These are phyloP conservation scores for Holotrichia oblita DNA, from an alignment of 1,140 invertebrate species.

Conservation along the genomic window DNA sequence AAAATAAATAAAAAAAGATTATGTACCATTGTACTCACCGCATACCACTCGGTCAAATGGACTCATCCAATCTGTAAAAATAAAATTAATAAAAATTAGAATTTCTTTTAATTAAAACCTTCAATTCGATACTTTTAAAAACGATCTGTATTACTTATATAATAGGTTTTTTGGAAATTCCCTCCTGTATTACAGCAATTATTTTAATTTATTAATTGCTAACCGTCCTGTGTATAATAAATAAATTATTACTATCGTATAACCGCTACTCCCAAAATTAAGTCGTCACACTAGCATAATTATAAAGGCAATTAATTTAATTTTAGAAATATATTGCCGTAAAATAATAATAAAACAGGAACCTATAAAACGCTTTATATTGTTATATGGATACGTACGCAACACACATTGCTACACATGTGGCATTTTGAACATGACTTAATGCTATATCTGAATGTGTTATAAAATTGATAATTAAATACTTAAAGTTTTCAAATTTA, in stretches of 20 bases:
- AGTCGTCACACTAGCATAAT: background rate
- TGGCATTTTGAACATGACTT: slow-evolving; percentile 17
- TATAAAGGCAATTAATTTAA: slow-evolving; percentile 22
- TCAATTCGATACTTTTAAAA: background rate
- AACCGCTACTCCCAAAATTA: background rate
- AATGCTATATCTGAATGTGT: slow-evolving; percentile 3
- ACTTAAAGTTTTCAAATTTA: slow-evolving; percentile 15
- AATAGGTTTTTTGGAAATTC: background rate
- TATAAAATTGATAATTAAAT: slow-evolving; percentile 19
- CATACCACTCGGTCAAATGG: slow-evolving; percentile 90
- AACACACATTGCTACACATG: background rate
- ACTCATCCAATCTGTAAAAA: slow-evolving; percentile 88
- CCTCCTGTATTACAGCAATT: background rate
- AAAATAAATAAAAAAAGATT: slow-evolving; percentile 61
- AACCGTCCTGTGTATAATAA: background rate
- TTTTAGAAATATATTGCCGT: slow-evolving; percentile 24
- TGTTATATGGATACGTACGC: background rate
- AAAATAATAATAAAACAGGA: slow-evolving; percentile 29
- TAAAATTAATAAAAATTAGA: slow-evolving; percentile 49
- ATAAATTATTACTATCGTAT: slow-evolving; percentile 1
- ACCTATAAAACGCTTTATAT: background rate
- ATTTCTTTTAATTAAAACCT: no score
- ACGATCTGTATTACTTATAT: background rate
- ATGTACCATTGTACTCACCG: slow-evolving; percentile 85
- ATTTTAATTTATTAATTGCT: slow-evolving; percentile 37